Conservation (phyloP, 2,888 invertebrate genomes). For the Amblyteles armatorius region DNA sequence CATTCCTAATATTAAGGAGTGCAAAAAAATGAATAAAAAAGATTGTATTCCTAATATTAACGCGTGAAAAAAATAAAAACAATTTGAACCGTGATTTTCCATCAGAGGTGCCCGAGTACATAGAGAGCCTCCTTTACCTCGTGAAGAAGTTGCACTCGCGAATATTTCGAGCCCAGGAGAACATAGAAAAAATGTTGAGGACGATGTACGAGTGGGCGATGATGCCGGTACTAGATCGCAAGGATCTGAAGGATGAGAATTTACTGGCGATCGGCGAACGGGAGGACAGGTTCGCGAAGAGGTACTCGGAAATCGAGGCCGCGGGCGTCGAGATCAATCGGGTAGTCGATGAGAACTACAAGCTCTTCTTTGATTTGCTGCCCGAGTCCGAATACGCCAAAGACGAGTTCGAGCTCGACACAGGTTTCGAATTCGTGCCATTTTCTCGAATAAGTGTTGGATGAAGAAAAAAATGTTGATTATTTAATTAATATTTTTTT, state of each 20-base stretch:
- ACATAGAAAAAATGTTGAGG: conserved; percentile 87
- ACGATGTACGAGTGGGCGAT: conserved; percentile 90
- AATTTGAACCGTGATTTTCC: conserved; percentile 91
- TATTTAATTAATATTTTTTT: background rate
- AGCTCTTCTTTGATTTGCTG: conserved; percentile 89
- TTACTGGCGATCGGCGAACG: conserved; percentile 87
- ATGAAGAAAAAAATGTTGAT: background rate
- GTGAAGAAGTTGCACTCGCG: conserved; percentile 91
- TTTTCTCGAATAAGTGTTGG: background rate
- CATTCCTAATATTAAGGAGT: too few species aligned
- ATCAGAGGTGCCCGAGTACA: conserved; percentile 88
- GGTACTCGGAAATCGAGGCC: conserved; percentile 85
- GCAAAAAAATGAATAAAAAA: too few species aligned
- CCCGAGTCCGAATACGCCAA: conserved; percentile 82
- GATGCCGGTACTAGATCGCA: conserved; percentile 91
- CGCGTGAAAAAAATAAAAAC: conserved; percentile 2
- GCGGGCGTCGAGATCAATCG: conserved; percentile 87
- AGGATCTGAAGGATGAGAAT: conserved; percentile 87
- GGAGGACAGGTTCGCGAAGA: conserved; percentile 85
- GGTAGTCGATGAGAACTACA: conserved; percentile 88
- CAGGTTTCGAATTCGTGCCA: conserved; percentile 62
- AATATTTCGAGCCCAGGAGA: conserved; percentile 89
- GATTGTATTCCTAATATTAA: too few species aligned
- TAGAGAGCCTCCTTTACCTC: conserved; percentile 88
- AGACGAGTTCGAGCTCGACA: conserved; percentile 70